Percentiles rank a stretch among this genome's conserved stretches.
These are phyloP conservation scores for Macrosteles quadrilineatus DNA, from an alignment of 1,140 invertebrate species.

Conservation along the genomic window DNA sequence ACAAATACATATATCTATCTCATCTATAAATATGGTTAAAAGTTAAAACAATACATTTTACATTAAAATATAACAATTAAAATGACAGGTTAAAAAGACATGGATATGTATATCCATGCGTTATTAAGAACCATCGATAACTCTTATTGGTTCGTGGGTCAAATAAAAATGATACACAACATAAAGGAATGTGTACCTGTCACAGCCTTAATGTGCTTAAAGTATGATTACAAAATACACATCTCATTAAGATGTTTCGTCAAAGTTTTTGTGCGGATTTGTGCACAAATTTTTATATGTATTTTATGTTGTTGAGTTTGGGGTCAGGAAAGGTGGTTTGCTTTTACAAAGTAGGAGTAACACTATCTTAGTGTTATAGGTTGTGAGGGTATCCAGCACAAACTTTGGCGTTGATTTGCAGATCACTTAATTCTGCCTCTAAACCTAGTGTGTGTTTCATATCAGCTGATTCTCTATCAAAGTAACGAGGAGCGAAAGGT, in stretches of 20 bases:
- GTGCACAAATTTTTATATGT: not conserved
- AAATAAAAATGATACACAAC: too few relatives aligned
- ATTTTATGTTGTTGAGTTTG: too few relatives aligned
- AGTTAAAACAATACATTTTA: too few relatives aligned
- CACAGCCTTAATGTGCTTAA: not conserved
- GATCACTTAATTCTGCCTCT: not conserved
- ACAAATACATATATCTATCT: too few relatives aligned
- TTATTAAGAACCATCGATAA: too few relatives aligned
- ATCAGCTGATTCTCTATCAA: not conserved
- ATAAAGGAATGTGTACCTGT: slow-evolving; percentile 16
- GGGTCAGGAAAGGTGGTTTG: too few relatives aligned
- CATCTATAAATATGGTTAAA: too few relatives aligned
- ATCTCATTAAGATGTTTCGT: not conserved
- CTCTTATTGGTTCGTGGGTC: too few relatives aligned
- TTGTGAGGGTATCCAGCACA: not conserved
- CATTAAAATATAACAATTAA: too few relatives aligned
- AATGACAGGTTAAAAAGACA: too few relatives aligned
- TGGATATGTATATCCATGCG: too few relatives aligned
- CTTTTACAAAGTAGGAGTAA: not conserved
- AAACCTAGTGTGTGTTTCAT: not conserved
- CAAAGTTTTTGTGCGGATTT: not conserved
- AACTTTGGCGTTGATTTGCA: not conserved
- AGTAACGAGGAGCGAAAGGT: too few relatives aligned
- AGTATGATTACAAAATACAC: not conserved
- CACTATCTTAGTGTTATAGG: not conserved